Percentiles rank a stretch among this genome's conserved stretches.
Evolutionary conservation across 2,888 invertebrate species (phyloP).

Genomic region (Nymphalis c-album): DNA sequence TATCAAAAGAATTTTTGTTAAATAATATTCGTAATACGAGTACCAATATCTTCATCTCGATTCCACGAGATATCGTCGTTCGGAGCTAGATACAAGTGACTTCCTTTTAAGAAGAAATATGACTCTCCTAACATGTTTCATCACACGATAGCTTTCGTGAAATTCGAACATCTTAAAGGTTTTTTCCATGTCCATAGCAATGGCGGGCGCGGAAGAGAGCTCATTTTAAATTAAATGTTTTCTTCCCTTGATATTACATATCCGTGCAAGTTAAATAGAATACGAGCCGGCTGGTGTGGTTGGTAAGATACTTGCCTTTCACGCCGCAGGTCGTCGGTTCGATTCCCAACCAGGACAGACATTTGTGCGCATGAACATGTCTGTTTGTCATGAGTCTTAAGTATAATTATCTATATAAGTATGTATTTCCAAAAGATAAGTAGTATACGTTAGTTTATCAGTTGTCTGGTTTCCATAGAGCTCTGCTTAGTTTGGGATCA

Average conservation of each 20-base stretch:
- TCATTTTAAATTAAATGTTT: background rate
- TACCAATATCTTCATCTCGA: conserved; percentile 29
- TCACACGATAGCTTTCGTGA: conserved; percentile 34
- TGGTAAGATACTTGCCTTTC: too few species aligned
- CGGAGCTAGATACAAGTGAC: conserved; percentile 32
- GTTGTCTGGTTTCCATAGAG: too few species aligned
- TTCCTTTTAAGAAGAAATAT: conserved; percentile 39
- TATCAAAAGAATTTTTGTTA: conserved; percentile 30
- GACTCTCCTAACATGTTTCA: conserved; percentile 38
- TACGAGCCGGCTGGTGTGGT: too few species aligned
- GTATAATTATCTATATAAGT: too few species aligned
- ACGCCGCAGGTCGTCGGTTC: too few species aligned
- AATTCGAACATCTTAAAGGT: conserved; percentile 31
- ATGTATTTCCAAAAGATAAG: too few species aligned
- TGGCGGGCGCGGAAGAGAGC: background rate
- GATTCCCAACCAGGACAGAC: too few species aligned
- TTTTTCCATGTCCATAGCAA: background rate
- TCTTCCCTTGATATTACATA: too few species aligned
- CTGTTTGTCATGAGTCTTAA: too few species aligned
- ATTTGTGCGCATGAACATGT: too few species aligned
- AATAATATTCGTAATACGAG: conserved; percentile 28
- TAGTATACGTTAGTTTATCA: too few species aligned
- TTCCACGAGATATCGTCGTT: conserved; percentile 31
- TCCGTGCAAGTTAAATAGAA: background rate
- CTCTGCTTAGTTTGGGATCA: too few species aligned